phyloP scores from a whole-genome alignment of 1,140 invertebrate genomes.

The Marisa cornuarietis region DNA sequence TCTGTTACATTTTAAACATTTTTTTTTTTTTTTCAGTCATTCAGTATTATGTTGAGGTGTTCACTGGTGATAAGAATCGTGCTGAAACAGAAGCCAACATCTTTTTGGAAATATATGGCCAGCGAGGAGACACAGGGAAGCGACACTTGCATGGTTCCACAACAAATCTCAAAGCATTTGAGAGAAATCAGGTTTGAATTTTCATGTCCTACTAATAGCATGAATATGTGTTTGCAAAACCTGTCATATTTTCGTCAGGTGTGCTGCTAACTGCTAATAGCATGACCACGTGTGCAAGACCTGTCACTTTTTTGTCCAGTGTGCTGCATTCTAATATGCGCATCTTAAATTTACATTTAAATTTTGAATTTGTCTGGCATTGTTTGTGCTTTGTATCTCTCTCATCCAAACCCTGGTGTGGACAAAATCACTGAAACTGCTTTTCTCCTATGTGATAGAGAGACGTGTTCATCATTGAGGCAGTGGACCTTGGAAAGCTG shows the following conservation, averaged over 20 bases:
- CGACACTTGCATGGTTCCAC: conserved; percentile 36
- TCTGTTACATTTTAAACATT: neutral
- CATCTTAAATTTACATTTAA: too few relatives aligned
- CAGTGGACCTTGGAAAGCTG: conserved; percentile 54
- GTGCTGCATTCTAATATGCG: too few relatives aligned
- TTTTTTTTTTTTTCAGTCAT: conserved; percentile 28
- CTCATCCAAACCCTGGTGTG: too few relatives aligned
- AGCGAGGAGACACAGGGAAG: conserved; percentile 45
- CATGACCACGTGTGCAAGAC: too few relatives aligned
- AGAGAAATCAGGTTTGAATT: conserved; percentile 14
- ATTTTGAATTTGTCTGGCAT: too few relatives aligned
- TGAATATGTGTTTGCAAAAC: too few relatives aligned
- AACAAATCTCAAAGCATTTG: conserved; percentile 42
- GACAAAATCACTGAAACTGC: too few relatives aligned
- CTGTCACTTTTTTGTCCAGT: too few relatives aligned
- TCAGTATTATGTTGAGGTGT: conserved; percentile 45
- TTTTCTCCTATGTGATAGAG: conserved; percentile 30
- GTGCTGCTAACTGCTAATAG: too few relatives aligned
- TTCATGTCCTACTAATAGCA: too few relatives aligned
- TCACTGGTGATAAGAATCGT: conserved; percentile 37
- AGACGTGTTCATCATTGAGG: conserved; percentile 53
- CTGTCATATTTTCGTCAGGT: too few relatives aligned
- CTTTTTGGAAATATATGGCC: conserved; percentile 47
- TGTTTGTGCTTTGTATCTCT: too few relatives aligned
- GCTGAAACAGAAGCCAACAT: conserved; percentile 50